These are phyloP conservation scores for Arothron firmamentum DNA, from an alignment of 2,113 vertebrate species.

Conservation along the genomic window DNA sequence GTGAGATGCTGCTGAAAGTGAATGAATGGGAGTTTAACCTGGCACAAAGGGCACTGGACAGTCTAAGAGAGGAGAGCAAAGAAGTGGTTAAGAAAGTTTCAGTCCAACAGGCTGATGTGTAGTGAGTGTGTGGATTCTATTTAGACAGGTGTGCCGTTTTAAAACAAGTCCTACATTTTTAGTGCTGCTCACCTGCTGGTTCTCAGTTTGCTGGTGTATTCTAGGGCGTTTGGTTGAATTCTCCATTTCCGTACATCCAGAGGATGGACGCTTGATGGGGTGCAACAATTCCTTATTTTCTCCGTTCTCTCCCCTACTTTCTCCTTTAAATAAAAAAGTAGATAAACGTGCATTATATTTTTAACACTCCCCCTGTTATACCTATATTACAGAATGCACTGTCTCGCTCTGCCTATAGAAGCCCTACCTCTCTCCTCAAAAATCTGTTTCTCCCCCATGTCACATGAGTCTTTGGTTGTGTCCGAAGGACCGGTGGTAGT, in stretches of 20 bases:
- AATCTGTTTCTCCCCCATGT: constrained; percentile 77
- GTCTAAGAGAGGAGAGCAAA: constrained; percentile 67
- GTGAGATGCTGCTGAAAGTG: constrained; percentile 94
- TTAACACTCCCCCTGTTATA: background rate
- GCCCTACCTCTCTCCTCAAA: constrained; percentile 79
- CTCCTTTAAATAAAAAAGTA: constrained; percentile 64
- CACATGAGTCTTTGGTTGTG: constrained; percentile 82
- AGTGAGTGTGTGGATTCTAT: too few relatives aligned
- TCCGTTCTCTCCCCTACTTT: constrained; percentile 76
- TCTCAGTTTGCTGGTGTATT: constrained; percentile 83
- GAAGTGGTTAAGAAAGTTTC: too few relatives aligned
- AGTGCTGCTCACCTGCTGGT: constrained; percentile 81
- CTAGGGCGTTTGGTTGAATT: constrained; percentile 84
- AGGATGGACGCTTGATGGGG: constrained; percentile 78
- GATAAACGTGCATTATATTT: constrained; percentile 6
- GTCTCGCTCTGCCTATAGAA: background rate
- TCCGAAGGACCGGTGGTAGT: constrained; percentile 80
- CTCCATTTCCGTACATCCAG: constrained; percentile 77
- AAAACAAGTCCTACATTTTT: constrained; percentile 4
- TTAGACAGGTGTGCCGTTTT: too few relatives aligned
- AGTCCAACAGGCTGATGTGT: background rate
- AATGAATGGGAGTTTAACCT: constrained; percentile 87
- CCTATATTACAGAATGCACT: background rate
- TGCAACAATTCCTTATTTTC: constrained; percentile 79
- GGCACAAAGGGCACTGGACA: constrained; percentile 97